Evolutionary conservation across 2,797 vertebrate species (phyloP), one percentile per base, ranked within the genome.

Genomic region (Australoheros facetus): DNA sequence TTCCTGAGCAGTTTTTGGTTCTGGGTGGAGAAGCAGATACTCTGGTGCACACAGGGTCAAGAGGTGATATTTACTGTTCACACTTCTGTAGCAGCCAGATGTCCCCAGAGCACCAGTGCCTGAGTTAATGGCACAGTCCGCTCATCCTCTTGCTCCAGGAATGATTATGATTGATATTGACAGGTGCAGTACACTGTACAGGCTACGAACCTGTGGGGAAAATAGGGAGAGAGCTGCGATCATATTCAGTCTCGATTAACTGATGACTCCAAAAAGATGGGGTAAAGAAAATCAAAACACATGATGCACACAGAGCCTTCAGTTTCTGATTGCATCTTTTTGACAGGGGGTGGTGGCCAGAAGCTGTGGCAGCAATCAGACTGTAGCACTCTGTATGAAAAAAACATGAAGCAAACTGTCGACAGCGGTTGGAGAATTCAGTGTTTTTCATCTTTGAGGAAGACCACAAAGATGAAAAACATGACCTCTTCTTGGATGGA

Each of bases 221-320:
- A 48, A 48, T 16, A 48, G 42, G 42, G 45, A 66, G 26, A 48
- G 42, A 28, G 1, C 1, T 30, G 39, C 28, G 23, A 26, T 28
- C 1, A 48, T 48, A 48, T 28, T 48, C 62, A 48, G 5, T 28
- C 42, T 42, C 28, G 42, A 48, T 48, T 48, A 66, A 48, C 62
- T 48, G 62, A 48, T 66, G 28, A 48, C 16, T 48, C 62, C 62
- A 66, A 66, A 14, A 28, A 66, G 62, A 48, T 23, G 28, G 42
- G 5, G 16, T 66, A 1, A 28, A 7, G 1, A 23, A 66, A 66
- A 48, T 66, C 23, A 19, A 66, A 66, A 0, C 0, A 11, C 45
- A 48, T 2, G 48, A 3, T 48, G 62, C 39, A 28, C 16, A 2
- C 5, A 48, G 23, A 66, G 26, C 23, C 21, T 42, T 64, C 60